Evolutionary conservation across 2,888 invertebrate genomes (phyloP).

Genomic region (Xestoiulus laeticollis): DNA sequence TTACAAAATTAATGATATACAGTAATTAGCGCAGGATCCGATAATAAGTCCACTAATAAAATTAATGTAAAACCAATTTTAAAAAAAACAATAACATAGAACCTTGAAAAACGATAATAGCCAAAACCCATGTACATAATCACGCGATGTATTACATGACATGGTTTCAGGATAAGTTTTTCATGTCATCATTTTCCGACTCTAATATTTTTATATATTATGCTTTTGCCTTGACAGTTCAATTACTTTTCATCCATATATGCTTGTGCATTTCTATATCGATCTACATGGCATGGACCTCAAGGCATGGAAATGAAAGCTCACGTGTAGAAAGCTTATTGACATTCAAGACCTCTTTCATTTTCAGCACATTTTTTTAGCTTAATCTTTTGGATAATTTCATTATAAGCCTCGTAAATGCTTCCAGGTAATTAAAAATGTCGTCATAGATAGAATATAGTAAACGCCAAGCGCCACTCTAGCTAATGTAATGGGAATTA

Average conservation of each 20-base stretch:
- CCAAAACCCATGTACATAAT: not conserved
- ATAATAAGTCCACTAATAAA: not conserved
- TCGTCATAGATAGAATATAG: not conserved
- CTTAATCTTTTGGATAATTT: not conserved
- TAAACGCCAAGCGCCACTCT: not conserved
- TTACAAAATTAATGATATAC: not conserved
- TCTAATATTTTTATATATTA: not conserved
- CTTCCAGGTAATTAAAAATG: constrained; percentile 3
- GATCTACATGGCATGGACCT: too few relatives aligned
- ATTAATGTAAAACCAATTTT: not conserved
- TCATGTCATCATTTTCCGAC: not conserved
- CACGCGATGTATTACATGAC: not conserved
- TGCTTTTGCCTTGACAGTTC: not conserved
- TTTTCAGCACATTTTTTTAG: not conserved
- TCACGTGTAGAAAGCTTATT: not conserved
- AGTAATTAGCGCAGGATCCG: not conserved
- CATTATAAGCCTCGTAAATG: constrained; percentile 6
- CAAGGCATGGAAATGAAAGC: not conserved
- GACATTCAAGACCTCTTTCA: not conserved
- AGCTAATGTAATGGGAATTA: not conserved
- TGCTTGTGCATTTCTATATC: not conserved
- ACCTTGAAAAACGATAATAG: not conserved
- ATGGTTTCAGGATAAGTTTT: not conserved
- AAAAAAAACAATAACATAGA: not conserved
- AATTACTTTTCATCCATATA: not conserved